These are phyloP conservation scores for Torymus aiolomorphi DNA, from an alignment of 2,888 invertebrate species.

Conservation along the genomic window DNA sequence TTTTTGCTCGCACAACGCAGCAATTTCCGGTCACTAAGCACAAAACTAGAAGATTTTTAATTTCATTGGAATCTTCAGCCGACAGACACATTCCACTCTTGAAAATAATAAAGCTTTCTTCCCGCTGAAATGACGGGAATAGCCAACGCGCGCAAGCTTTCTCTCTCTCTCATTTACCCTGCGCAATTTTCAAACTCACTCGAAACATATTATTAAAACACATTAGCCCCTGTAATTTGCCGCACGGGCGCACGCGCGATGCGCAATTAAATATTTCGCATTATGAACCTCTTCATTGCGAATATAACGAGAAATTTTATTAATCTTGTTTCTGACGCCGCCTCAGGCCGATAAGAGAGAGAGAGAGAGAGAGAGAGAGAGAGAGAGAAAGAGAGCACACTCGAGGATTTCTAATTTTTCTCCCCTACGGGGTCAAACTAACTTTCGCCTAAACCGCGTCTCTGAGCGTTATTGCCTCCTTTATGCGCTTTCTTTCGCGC, in stretches of 20 bases:
- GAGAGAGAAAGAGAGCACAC: constrained; percentile 8
- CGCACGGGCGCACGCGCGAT: constrained; percentile 20
- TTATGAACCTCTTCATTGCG: too few species aligned
- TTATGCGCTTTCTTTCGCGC: neutral
- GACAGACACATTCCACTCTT: neutral
- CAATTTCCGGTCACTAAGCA: too few species aligned
- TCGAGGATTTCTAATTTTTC: constrained; percentile 38
- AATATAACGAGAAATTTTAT: constrained; percentile 35
- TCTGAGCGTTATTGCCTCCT: constrained; percentile 38
- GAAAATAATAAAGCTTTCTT: neutral
- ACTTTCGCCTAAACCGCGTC: constrained; percentile 39
- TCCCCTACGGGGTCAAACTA: constrained; percentile 30
- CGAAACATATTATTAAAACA: constrained; percentile 23
- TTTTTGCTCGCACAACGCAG: too few species aligned
- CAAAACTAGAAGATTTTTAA: neutral
- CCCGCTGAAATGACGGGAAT: neutral
- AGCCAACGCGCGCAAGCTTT: neutral
- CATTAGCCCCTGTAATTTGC: constrained; percentile 24
- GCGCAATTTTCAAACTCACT: constrained; percentile 20
- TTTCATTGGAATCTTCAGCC: neutral
- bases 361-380: neutral
- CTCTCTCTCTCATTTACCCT: neutral
- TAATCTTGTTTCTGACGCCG: constrained; percentile 5
- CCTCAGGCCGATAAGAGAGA: neutral
- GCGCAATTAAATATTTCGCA: constrained; percentile 27